phyloP scores from a whole-genome alignment of 2,113 vertebrate genomes.

The Colius striatus region DNA sequence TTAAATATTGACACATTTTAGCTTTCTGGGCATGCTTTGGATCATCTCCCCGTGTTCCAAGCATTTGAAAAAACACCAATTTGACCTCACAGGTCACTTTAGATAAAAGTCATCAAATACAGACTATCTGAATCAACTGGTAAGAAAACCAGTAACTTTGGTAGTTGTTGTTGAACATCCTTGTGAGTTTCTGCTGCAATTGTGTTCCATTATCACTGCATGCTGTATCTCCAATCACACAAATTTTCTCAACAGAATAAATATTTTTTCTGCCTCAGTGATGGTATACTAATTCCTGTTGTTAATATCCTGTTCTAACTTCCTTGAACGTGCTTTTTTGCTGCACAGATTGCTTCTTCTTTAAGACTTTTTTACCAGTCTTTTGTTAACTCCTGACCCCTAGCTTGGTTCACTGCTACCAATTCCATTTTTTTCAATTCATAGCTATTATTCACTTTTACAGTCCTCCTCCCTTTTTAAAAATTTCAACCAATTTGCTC shows the following conservation, averaged over 20 bases:
- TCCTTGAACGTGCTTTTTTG: neutral
- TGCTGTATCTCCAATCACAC: neutral
- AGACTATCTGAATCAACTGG: neutral
- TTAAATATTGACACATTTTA: neutral
- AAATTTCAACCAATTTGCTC: neutral
- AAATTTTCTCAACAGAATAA: neutral
- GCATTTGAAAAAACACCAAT: neutral
- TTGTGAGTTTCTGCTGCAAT: neutral
- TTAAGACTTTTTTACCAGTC: neutral
- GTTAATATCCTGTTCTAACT: constrained; percentile 4
- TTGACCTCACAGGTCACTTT: neutral
- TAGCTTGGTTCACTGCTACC: neutral
- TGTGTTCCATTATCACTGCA: neutral
- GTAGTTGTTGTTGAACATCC: neutral
- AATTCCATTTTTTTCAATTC: constrained; percentile 28
- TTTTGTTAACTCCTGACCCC: constrained; percentile 2
- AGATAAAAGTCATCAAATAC: neutral
- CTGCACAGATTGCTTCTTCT: neutral
- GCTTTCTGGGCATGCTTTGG: neutral
- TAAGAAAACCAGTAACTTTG: accelerated
- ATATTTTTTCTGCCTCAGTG: neutral
- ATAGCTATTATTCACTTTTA: neutral
- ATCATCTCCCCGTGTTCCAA: neutral
- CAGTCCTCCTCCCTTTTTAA: neutral
- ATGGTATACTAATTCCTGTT: neutral